Evolutionary conservation across 2,888 invertebrate genomes (phyloP).

Genomic region (Prenolepis imparis): DNA sequence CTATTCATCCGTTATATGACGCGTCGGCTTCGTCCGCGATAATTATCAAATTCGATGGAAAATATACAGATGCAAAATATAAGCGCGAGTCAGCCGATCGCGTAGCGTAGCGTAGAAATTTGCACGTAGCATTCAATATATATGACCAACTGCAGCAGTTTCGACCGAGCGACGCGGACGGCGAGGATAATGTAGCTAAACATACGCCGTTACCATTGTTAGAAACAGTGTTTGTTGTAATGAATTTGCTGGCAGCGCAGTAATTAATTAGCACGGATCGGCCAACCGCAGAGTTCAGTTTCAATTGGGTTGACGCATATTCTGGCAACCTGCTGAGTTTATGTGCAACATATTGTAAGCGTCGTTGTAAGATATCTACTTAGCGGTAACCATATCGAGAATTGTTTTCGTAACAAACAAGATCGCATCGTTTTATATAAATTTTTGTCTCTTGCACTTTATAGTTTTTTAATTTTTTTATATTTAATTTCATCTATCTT

Average conservation of each 20-base stretch:
- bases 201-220: slow-evolving; percentile 53
- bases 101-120: slow-evolving; percentile 7
- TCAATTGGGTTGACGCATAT: slow-evolving; percentile 56
- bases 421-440: too few species aligned
- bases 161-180: slow-evolving; percentile 39
- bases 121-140: slow-evolving; percentile 34
- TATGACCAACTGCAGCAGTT: slow-evolving; percentile 23
- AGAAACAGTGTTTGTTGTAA: slow-evolving; percentile 54
- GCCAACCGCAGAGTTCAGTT: slow-evolving; percentile 51
- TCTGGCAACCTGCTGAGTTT: slow-evolving; percentile 25
- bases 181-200: slow-evolving; percentile 56
- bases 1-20: slow-evolving; percentile 36
- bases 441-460: not conserved
- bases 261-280: slow-evolving; percentile 57
- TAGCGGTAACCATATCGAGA: not conserved
- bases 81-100: not conserved
- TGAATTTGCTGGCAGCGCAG: slow-evolving; percentile 53
- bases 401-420: slow-evolving; percentile 12
- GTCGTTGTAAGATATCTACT: slow-evolving; percentile 45
- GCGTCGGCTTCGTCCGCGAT: slow-evolving; percentile 39
- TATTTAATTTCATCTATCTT: not conserved
- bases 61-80: slow-evolving; percentile 31
- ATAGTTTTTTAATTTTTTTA: not conserved
- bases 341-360: slow-evolving; percentile 28
- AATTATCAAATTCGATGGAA: slow-evolving; percentile 60